These are phyloP conservation scores for Apamea monoglypha DNA, from an alignment of 2,888 invertebrate species.

Conservation along the genomic window DNA sequence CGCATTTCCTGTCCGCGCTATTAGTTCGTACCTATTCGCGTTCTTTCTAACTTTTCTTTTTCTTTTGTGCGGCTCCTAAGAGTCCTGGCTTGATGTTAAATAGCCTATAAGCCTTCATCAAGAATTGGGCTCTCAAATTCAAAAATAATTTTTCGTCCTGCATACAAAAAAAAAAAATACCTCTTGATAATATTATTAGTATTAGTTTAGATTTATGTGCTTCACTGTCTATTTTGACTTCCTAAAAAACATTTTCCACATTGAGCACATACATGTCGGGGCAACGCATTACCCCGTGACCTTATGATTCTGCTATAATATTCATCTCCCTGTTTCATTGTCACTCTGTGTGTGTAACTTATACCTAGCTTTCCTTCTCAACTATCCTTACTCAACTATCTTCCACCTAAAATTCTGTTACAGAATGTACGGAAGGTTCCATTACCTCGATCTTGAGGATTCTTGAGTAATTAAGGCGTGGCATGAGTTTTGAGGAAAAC, in stretches of 20 bases:
- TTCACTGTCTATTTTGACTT: neutral
- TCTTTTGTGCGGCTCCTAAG: neutral
- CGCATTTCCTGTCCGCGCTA: neutral
- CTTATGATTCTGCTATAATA: conserved; percentile 24
- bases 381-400: conserved; percentile 1
- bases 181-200: neutral
- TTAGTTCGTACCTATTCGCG: neutral
- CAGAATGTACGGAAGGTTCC: neutral
- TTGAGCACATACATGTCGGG: neutral
- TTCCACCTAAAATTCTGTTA: conserved; percentile 37
- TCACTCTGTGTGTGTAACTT: neutral
- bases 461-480: conserved; percentile 47
- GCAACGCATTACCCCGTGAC: neutral
- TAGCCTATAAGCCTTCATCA: neutral
- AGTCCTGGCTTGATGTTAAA: neutral
- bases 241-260: neutral
- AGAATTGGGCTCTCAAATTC: neutral
- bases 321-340: conserved; percentile 28
- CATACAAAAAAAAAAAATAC: neutral
- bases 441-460: conserved; percentile 45
- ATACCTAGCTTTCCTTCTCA: conserved; percentile 31
- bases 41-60: neutral
- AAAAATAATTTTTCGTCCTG: neutral
- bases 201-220: neutral
- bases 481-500: conserved; percentile 43